Conservation (phyloP, 2,888 invertebrate genomes). For the Ormyrus labotus region DNA sequence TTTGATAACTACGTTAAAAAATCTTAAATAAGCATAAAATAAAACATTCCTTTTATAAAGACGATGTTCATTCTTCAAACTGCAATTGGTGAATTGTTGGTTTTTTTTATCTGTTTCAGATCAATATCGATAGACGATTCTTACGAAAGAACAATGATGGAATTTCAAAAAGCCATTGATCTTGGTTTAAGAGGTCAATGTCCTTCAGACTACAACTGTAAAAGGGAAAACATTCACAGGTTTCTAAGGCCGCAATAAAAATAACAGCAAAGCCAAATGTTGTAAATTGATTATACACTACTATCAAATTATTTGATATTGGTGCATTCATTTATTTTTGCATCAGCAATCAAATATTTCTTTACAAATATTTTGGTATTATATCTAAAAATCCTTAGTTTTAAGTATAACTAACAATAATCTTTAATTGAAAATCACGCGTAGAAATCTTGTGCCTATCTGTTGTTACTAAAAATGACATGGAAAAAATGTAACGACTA, state of each 20-base stretch:
- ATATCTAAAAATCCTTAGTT: slow-evolving; percentile 42
- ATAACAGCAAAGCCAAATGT: slow-evolving; percentile 41
- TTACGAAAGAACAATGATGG: slow-evolving; percentile 81
- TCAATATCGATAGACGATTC: slow-evolving; percentile 77
- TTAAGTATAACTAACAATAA: slow-evolving; percentile 49
- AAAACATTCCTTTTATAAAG: slow-evolving; percentile 34
- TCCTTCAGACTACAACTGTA: slow-evolving; percentile 71
- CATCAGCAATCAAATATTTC: slow-evolving; percentile 50
- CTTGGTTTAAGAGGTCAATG: slow-evolving; percentile 78
- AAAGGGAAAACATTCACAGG: slow-evolving; percentile 70
- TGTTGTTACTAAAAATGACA: slow-evolving; percentile 31
- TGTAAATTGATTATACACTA: slow-evolving; percentile 45
- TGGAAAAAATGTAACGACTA: slow-evolving; percentile 12
- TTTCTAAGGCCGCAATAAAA: slow-evolving; percentile 64
- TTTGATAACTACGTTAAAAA: slow-evolving; percentile 4
- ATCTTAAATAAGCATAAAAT: slow-evolving; percentile 12
- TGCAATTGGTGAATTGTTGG: not conserved
- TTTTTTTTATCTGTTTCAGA: slow-evolving; percentile 72
- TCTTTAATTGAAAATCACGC: slow-evolving; percentile 44
- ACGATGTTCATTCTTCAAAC: not conserved
- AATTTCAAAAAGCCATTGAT: slow-evolving; percentile 82
- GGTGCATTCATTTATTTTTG: slow-evolving; percentile 57
- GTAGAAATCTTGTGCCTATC: slow-evolving; percentile 42
- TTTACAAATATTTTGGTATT: slow-evolving; percentile 53
- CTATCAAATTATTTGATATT: slow-evolving; percentile 47